Evolutionary conservation across 1,140 invertebrate species (phyloP), one percentile per base, ranked within the genome.

Genomic region (Heliothis subflexa): DNA sequence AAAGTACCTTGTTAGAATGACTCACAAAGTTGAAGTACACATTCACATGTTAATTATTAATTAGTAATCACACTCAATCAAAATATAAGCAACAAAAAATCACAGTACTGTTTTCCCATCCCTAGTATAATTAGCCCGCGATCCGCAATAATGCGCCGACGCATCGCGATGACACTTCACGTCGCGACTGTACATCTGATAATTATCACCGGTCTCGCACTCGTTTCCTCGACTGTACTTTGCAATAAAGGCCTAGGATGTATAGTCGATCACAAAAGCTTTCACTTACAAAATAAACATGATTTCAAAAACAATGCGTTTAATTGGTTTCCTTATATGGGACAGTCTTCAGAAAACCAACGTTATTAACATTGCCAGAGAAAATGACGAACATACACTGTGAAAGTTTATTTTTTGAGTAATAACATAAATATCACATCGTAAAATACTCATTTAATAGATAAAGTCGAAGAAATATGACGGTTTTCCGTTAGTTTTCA

Each of bases 121-220:
- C 81, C 85, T 85, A 84, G 62, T 85, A 78, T 89, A 89, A 89
- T 89, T 89, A 85, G 57, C 59, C 14, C 45, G 57, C 33, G 73
- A 83, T 85, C 64, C 76, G 55, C 33, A 50, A 68, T 68, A 50
- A 18, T 64, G 49, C 59, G 57, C 40, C 55, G n/a, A 33, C 73
- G 59, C 70, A 74, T 52, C 28, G 57, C 59, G 55, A 28, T 61
- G 73, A 54, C 73, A 75, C 59, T 74, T 13, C 40, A 62, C 47
- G 57, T 62, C 47, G 59, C 61, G 61, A 77, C 61, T 66, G 50
- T 68, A 40, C 73, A 78, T 54, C 66, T 75, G 66, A 82, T 85
- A 79, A 79, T 81, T 78, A 68, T 57, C 62, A 49, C 52, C 52
- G 70, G 70, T 45, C 71, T 33, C 73, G 81, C 82, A 80, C 79